Evolutionary conservation across 2,113 vertebrate species (phyloP).

Genomic region (Hiodon tergisus): DNA sequence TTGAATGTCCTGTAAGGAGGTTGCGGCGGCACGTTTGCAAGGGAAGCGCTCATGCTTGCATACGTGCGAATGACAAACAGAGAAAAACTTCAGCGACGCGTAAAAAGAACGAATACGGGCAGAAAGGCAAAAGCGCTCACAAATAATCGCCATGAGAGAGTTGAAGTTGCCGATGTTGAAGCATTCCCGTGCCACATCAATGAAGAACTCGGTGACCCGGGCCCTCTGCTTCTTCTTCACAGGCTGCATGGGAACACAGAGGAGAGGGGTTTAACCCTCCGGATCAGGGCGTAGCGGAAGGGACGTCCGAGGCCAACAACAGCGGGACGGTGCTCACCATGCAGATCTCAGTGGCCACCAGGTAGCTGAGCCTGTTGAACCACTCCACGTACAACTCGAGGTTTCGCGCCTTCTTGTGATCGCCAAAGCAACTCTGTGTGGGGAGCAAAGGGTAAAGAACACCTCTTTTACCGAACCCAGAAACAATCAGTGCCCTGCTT

Average conservation of each 20-base stretch:
- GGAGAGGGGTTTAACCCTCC: not conserved
- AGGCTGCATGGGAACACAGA: constrained; percentile 56
- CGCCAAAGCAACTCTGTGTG: constrained; percentile 70
- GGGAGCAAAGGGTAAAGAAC: constrained; percentile 10
- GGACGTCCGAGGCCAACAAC: not conserved
- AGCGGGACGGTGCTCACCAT: constrained; percentile 66
- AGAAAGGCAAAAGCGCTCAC: constrained; percentile 63
- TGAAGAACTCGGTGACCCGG: constrained; percentile 89
- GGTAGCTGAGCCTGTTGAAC: constrained; percentile 94
- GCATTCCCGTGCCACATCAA: constrained; percentile 88
- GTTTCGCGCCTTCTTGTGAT: constrained; percentile 78
- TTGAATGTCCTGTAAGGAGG: too few relatives aligned
- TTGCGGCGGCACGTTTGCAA: too few relatives aligned
- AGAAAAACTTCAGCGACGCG: too few relatives aligned
- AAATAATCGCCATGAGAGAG: constrained; percentile 95
- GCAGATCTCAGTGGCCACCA: constrained; percentile 94
- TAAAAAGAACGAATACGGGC: not conserved
- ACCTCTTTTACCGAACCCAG: too few relatives aligned
- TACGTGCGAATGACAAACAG: too few relatives aligned
- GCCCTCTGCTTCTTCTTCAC: constrained; percentile 91
- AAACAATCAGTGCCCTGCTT: too few relatives aligned
- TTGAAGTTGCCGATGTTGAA: constrained; percentile 98
- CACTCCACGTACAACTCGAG: constrained; percentile 90
- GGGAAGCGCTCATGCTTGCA: too few relatives aligned
- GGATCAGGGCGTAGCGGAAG: not conserved